Percentiles rank a stretch among this genome's conserved stretches.
These are phyloP conservation scores for Meloe dianella DNA, from an alignment of 2,888 invertebrate genomes.

Conservation along the genomic window DNA sequence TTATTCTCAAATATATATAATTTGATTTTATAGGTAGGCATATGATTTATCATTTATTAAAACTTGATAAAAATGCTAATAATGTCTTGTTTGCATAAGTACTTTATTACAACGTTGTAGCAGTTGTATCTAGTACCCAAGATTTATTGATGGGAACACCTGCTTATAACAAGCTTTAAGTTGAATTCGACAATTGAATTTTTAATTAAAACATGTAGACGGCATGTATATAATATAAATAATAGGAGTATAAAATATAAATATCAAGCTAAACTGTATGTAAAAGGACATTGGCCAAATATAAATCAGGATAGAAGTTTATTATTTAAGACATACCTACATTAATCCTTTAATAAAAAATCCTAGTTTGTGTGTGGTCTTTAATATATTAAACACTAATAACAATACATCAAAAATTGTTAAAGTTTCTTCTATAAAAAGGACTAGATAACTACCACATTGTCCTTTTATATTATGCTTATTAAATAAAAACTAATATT, in stretches of 20 bases:
- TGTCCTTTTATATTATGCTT: conserved; percentile 3
- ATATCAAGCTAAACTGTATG: conserved; percentile 24
- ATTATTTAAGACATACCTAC: conserved; percentile 18
- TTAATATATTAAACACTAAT: conserved; percentile 33
- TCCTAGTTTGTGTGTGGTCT: conserved; percentile 38
- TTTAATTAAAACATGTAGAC: conserved; percentile 32
- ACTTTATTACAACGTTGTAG: conserved; percentile 17
- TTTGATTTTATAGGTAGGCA: background rate
- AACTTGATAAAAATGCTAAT: conserved; percentile 34
- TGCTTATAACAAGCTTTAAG: conserved; percentile 25
- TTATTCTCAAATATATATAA: background rate
- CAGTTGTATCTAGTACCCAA: too few species aligned
- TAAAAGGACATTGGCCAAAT: conserved; percentile 26
- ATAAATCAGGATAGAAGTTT: conserved; percentile 33
- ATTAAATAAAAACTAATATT: background rate
- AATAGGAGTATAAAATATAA: conserved; percentile 27
- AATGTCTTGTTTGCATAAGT: conserved; percentile 28
- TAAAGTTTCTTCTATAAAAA: conserved; percentile 17
- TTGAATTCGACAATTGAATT: conserved; percentile 31
- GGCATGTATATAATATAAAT: background rate
- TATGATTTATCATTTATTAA: conserved; percentile 25
- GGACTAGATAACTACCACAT: conserved; percentile 5
- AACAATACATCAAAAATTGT: conserved; percentile 39
- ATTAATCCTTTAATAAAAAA: conserved; percentile 28
- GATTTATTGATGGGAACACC: conserved; percentile 28